A percentile compares a stretch with the other conserved stretches of the same genome.
Conservation (phyloP, 37 sponge, comb jelly and placozoan genomes). For the Eunapius fragilis region DNA sequence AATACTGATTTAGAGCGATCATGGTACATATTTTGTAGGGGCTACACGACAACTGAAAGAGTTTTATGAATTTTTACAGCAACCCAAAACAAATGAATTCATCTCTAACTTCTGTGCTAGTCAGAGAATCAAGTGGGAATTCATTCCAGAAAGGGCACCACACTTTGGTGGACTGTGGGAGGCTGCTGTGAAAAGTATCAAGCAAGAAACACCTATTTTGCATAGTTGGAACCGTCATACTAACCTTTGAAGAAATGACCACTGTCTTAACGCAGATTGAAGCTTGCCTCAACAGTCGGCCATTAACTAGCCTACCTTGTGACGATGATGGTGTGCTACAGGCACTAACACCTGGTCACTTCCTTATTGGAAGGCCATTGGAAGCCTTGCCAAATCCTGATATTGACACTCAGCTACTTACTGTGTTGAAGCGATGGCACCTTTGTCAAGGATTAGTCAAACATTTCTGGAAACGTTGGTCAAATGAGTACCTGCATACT, state of each 20-base stretch:
- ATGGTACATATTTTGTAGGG: constrained; percentile 52
- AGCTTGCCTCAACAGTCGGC: too few relatives aligned
- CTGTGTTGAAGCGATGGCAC: neutral
- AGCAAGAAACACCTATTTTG: too few relatives aligned
- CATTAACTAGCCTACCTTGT: neutral
- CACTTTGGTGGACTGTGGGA: constrained; percentile 51
- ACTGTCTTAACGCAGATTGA: too few relatives aligned
- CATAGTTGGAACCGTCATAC: too few relatives aligned
- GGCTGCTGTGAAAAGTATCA: constrained; percentile 21
- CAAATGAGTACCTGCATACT: constrained; percentile 16
- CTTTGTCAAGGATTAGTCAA: neutral
- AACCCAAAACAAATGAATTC: constrained; percentile 18
- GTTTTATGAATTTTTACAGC: constrained; percentile 11
- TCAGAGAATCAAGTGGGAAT: constrained; percentile 30
- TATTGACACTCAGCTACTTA: neutral
- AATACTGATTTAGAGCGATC: constrained; percentile 48
- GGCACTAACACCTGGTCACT: constrained; percentile 25
- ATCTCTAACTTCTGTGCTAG: constrained; percentile 36
- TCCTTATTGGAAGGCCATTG: constrained; percentile 12
- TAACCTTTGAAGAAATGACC: too few relatives aligned
- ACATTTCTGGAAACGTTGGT: constrained; percentile 41
- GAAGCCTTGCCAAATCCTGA: neutral
- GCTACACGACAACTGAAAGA: constrained; percentile 38
- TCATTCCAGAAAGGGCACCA: constrained; percentile 39
- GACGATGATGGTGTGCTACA: neutral